Conservation (phyloP, 2,888 invertebrate genomes). For the Meghimatium bilineatum region DNA sequence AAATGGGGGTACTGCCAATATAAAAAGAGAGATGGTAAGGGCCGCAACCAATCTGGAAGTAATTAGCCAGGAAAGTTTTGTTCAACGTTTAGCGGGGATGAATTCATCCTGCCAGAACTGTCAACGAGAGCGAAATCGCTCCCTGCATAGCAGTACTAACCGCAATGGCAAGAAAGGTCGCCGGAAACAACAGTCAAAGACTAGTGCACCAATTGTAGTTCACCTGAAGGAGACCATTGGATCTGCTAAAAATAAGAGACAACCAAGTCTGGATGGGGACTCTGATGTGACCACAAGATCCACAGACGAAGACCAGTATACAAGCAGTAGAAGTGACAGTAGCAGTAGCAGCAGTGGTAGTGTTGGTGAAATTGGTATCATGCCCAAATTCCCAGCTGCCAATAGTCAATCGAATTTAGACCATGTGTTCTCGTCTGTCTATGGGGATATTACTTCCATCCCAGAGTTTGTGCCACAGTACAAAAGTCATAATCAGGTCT, state of each 20-base stretch:
- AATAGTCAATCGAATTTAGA: not conserved
- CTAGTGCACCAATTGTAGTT: constrained; percentile 71
- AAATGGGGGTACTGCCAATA: constrained; percentile 30
- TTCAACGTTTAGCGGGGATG: constrained; percentile 61
- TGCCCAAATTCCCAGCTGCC: not conserved
- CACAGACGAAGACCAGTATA: constrained; percentile 51
- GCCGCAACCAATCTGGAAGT: constrained; percentile 64
- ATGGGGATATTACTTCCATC: constrained; percentile 49
- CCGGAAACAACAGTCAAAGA: constrained; percentile 58
- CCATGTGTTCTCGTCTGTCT: constrained; percentile 1
- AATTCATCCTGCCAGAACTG: constrained; percentile 71
- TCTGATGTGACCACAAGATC: constrained; percentile 52
- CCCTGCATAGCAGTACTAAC: constrained; percentile 45
- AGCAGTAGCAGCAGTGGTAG: not conserved
- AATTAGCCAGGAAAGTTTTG: constrained; percentile 65
- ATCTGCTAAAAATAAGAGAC: constrained; percentile 60
- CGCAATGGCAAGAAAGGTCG: constrained; percentile 53
- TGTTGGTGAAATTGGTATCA: not conserved
- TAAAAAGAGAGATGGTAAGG: constrained; percentile 66
- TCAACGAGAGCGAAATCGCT: constrained; percentile 63
- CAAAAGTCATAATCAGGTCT: constrained; percentile 21
- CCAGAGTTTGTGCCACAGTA: constrained; percentile 50
- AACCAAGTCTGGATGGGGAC: constrained; percentile 57
- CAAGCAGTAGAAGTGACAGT: constrained; percentile 2
- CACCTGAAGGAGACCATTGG: constrained; percentile 68